Evolutionary conservation across 1,140 invertebrate species (phyloP).

Genomic region (Diploscapter pachys): DNA sequence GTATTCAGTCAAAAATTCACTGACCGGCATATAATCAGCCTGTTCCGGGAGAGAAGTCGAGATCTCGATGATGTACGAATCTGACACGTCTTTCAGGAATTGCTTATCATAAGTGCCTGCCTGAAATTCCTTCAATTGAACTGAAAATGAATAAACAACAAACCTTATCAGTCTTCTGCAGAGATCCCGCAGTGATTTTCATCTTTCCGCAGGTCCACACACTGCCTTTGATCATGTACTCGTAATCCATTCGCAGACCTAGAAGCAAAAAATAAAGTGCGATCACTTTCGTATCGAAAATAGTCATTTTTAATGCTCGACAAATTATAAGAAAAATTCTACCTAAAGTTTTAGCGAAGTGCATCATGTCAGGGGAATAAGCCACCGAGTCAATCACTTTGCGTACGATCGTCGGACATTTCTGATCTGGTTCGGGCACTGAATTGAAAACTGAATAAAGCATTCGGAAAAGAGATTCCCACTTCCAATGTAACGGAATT

Average conservation of each 20-base stretch:
- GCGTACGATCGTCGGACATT: constrained; percentile 34
- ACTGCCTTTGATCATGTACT: constrained; percentile 33
- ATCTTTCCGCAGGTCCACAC: constrained; percentile 35
- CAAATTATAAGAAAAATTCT: constrained; percentile 8
- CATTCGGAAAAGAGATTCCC: neutral
- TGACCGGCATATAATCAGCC: constrained; percentile 26
- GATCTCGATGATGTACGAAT: constrained; percentile 29
- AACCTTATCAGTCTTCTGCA: constrained; percentile 22
- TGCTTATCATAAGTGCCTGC: constrained; percentile 22
- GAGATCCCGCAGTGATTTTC: constrained; percentile 23
- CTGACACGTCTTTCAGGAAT: constrained; percentile 23
- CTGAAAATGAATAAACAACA: neutral
- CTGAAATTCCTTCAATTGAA: neutral
- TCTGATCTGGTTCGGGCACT: constrained; percentile 35
- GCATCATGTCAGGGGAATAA: constrained; percentile 35
- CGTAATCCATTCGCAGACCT: constrained; percentile 40
- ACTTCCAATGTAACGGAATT: constrained; percentile 28
- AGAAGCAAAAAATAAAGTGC: neutral
- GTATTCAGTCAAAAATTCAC: neutral
- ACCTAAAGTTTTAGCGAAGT: constrained; percentile 37
- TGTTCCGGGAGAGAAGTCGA: constrained; percentile 30
- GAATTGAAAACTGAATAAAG: constrained; percentile 12
- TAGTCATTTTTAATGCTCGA: neutral
- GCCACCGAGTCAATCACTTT: constrained; percentile 31
- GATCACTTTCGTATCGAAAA: no score